Percentiles rank a stretch among this genome's conserved stretches.
Evolutionary conservation across 2,113 vertebrate species (phyloP).

Genomic region (Sapajus apella): DNA sequence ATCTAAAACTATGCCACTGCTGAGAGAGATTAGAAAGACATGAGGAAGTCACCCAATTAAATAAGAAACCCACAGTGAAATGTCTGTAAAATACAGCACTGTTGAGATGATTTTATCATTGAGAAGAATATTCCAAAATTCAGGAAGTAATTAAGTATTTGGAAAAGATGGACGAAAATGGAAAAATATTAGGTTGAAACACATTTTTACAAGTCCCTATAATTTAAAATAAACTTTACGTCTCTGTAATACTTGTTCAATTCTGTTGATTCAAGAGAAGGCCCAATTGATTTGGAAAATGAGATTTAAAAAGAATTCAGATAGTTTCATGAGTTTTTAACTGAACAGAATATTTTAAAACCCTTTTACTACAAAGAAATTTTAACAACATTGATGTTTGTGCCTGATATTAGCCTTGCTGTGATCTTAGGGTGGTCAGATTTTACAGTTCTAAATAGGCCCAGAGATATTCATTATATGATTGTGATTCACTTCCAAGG

Average conservation of each 20-base stretch:
- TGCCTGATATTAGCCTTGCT: not conserved
- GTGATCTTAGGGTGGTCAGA: not conserved
- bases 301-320: not conserved
- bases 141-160: not conserved
- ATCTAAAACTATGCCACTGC: not conserved
- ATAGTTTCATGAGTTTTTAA: not conserved
- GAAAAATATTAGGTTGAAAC: too few species aligned
- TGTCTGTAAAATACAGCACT: not conserved
- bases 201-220: not conserved
- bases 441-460: not conserved
- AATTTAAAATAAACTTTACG: not conserved
- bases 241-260: not conserved
- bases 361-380: too few species aligned
- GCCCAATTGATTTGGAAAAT: not conserved
- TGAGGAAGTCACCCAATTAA: not conserved
- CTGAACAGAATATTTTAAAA: not conserved
- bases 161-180: not conserved
- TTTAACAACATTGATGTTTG: not conserved
- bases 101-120: not conserved
- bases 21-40: too few species aligned
- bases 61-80: accelerated
- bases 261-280: not conserved
- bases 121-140: not conserved
- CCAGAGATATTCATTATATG: accelerated
- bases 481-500: not conserved